Conservation (phyloP, 2,888 invertebrate genomes). For the Escarpia spicata region DNA sequence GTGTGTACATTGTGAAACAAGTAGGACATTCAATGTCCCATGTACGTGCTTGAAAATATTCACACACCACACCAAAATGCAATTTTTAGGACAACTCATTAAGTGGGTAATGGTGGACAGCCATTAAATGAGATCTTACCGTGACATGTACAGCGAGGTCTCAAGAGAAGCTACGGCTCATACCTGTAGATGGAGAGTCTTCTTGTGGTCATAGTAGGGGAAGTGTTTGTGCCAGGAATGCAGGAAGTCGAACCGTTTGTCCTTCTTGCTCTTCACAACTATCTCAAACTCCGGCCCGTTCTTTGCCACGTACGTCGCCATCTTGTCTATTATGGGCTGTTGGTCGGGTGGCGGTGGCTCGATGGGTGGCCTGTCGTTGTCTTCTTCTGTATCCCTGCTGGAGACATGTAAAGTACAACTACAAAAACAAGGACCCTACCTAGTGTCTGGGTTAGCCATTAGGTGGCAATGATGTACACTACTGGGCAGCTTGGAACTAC, state of each 20-base stretch:
- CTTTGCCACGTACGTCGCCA: slow-evolving; percentile 94
- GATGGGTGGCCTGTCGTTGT: slow-evolving; percentile 26
- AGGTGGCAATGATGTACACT: no score
- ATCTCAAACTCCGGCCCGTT: slow-evolving; percentile 94
- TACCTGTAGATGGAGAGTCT: slow-evolving; percentile 50
- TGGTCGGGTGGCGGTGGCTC: slow-evolving; percentile 81
- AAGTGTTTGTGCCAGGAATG: slow-evolving; percentile 80
- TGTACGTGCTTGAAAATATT: no score
- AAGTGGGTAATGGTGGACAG: no score
- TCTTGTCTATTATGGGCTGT: slow-evolving; percentile 90
- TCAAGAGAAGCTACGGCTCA: not conserved
- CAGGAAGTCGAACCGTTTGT: slow-evolving; percentile 88
- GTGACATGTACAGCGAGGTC: slow-evolving; percentile 18
- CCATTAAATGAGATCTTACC: no score
- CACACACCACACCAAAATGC: no score
- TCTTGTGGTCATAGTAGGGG: slow-evolving; percentile 82
- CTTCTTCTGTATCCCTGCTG: not conserved
- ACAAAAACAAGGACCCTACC: no score
- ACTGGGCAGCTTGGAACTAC: no score
- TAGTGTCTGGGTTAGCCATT: no score
- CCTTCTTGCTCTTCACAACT: slow-evolving; percentile 67
- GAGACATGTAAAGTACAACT: not conserved
- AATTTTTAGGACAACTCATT: no score
- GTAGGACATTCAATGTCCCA: no score
- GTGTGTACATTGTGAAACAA: no score